Base-by-base conservation (phyloP, 1,140 invertebrate species). In the Aradophagus sp. region DNA sequence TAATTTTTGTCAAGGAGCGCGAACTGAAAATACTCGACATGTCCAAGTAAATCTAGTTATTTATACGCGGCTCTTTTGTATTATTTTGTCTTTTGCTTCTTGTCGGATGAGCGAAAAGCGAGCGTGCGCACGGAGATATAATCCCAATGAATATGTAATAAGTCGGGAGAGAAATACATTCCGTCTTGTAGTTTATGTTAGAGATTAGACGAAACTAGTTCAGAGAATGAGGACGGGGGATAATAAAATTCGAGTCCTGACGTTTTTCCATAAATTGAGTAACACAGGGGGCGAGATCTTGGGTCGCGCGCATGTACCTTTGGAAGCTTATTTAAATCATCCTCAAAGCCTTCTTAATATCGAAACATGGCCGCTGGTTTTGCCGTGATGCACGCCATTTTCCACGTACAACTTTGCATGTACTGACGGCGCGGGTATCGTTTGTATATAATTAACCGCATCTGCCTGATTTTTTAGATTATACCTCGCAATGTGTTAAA, bases 221-320 rank as follows among this genome's bases (percentile, higher is more conserved):
- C 59, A 52, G 41, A 66, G 56, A 66, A 66, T 56, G 44, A 72
- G 62, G 35, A 66, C 62, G 61, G 35, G 34, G 59, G 68, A 67
- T 73, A 73, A 68, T 68, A 67, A 68, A 68, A 73, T 65, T 63
- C 53, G 42, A 55, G 55, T 36, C 45, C 26, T 69, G 68, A 76
- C 75, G 73, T 81, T 77, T 77, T 70, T 72, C 73, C 77, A 82
- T 80, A 82, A 84, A 83, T 78, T 78, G 72, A 74, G 73, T 20
- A 76, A 72, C 74, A 74, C 67, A n/a, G 17, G 52, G 29, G 56
- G 8, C 48, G 69, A 77, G 56, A 69, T 79, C 70, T 72, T 52
- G 56, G 41, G 45, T 62, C 44, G 29, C 61, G 47, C 69, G 45
- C 45, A 69, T 67, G 48, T 48, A 69, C 29, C 63, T 78, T 74